Conservation (phyloP, 2,888 invertebrate genomes). For the Hipparchia sbordonii region DNA sequence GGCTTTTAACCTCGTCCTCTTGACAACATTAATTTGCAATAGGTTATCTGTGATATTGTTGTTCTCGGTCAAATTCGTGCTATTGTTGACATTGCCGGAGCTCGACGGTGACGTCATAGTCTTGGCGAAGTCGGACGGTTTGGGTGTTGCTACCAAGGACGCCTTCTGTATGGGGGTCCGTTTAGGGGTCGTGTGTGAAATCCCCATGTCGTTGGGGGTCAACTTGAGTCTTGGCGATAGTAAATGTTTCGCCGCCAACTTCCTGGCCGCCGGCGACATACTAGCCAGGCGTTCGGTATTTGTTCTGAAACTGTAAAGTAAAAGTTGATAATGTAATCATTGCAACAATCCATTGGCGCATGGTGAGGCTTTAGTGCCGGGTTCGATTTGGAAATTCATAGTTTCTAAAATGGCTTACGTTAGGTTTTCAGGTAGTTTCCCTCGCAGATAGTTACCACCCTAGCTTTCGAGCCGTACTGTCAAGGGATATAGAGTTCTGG, state of each 20-base stretch:
- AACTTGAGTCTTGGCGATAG: constrained; percentile 73
- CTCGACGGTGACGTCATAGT: constrained; percentile 40
- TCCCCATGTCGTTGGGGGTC: constrained; percentile 69
- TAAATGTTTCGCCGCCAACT: constrained; percentile 87
- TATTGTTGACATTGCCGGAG: constrained; percentile 24
- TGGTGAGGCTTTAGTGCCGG: no score
- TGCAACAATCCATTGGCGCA: no score
- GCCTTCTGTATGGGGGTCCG: constrained; percentile 49
- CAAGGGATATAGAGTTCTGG: no score
- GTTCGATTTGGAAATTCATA: no score
- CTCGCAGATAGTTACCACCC: no score
- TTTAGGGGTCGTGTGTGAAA: constrained; percentile 59
- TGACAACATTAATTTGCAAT: constrained; percentile 89
- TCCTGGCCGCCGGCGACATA: constrained; percentile 97
- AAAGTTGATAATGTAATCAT: neutral
- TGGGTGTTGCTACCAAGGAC: constrained; percentile 58
- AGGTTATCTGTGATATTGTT: constrained; percentile 91
- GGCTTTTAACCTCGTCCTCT: constrained; percentile 88
- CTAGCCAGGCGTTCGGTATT: constrained; percentile 91
- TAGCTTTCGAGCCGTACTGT: no score
- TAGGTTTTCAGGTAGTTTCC: no score
- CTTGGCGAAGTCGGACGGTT: constrained; percentile 26
- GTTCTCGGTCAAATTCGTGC: constrained; percentile 38
- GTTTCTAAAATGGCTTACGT: no score
- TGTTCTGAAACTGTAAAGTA: constrained; percentile 77